Evolutionary conservation across 2,113 vertebrate genomes (phyloP), one percentile per base, ranked within the genome.

Genomic region (Peromyscus polionotus): DNA sequence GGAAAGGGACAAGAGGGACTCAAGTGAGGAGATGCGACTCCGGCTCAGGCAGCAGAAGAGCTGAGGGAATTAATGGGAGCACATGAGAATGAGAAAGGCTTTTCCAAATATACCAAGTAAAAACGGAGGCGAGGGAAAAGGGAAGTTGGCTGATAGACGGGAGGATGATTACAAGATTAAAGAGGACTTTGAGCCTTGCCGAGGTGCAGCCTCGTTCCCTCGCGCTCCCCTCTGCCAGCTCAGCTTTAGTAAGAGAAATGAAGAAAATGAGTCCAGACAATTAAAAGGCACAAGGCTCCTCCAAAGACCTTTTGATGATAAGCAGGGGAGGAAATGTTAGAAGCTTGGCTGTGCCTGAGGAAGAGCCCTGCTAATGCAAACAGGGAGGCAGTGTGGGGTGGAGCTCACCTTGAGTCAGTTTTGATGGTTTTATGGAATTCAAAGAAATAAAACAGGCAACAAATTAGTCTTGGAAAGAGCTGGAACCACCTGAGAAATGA

Each of bases 221-320:
- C 48, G 80, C 1, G 17, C 13, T 87, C 48, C 12, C 7, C n/a
- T 90, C 76, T 87, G 63, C 92, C 85, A 88, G 26, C 68, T 97
- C 68, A 2, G 31, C 68, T 95, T 95, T 91, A 96, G 91, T 94
- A 94, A 91, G 89, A 96, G 88, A 93, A 87, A 97, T 89, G 91
- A 97, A 97, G 95, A 92, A 96, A 98, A 96, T 95, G 91, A 97
- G 96, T 83, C 83, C 11, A 11, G 88, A 90, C 97, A 98, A 95
- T 97, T 97, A 96, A 97, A 94, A 95, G 51, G 79, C 65, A 95
- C 54, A 83, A 79, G 54, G 68, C 20, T 93, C 20, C 51, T 84
- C 95, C 57, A 61, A 84, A 83, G 91, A 90, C 91, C 1, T 20
- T 94, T 87, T 89, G 83, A 87, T 94, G 70, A 79, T 90, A 92